Evolutionary conservation across 2,797 vertebrate species (phyloP).

Genomic region (Bradypus variegatus): DNA sequence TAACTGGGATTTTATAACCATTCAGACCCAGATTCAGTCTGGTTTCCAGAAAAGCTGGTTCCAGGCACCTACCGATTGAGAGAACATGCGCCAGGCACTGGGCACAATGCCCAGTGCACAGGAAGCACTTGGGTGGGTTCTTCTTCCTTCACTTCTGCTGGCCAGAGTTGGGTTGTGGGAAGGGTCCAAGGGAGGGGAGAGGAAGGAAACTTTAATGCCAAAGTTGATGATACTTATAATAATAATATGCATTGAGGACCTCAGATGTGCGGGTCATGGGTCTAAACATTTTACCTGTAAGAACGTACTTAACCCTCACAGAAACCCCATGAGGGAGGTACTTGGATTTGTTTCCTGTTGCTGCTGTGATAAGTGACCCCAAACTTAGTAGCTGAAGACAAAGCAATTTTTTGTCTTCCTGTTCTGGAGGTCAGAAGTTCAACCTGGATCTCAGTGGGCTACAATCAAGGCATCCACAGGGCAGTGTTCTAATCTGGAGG

Average conservation of each 20-base stretch:
- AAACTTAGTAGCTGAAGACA: neutral
- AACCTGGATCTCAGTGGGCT: neutral
- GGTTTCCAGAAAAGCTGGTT: neutral
- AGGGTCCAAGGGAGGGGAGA: neutral
- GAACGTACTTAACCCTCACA: neutral
- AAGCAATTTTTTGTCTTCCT: neutral
- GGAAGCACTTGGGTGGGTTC: neutral
- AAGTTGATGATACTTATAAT: neutral
- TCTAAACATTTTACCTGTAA: neutral
- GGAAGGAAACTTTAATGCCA: neutral
- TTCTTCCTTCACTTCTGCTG: neutral
- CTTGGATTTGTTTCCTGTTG: neutral
- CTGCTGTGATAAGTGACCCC: neutral
- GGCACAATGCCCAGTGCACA: neutral
- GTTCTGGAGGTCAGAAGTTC: neutral
- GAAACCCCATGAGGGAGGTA: neutral
- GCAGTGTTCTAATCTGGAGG: neutral
- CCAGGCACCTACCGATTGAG: neutral
- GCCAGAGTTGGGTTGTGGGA: neutral
- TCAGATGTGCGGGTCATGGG: neutral
- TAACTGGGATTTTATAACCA: neutral
- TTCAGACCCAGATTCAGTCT: neutral
- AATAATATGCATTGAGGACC: neutral
- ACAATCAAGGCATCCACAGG: neutral
- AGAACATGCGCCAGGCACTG: fast-evolving